Base-by-base conservation (phyloP, 2,888 invertebrate genomes). In the Oeneis ivallda region DNA sequence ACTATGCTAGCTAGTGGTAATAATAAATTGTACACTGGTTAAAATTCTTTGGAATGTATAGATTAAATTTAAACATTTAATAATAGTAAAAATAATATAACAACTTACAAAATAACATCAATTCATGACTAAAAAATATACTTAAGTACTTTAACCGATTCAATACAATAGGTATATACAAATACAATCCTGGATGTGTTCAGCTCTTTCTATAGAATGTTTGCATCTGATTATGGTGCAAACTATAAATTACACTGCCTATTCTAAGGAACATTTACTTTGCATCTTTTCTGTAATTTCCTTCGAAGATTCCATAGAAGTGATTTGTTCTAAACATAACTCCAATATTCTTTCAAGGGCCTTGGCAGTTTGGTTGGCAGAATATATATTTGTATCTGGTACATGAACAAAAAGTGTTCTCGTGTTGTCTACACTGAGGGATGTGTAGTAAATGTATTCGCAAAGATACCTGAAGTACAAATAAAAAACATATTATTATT, bases 391-490 rank as follows among this genome's bases (percentile, higher is more conserved):
- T 6, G 94, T 78, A 32, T 94, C 93, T 0, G 97, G 97, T 2
- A 97, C 96, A 81, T 97, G 97, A 17, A 97, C 92, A 81, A 97
- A 97, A 13, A 96, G 85, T 1, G 94, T 93, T 64, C 93, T 89
- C 0, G 83, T 79, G 63, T 87, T 86, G 85, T 95, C 92, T 26
- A 94, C 92, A 72, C 93, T 93, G 45, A 97, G 89, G 0, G 97
- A 97, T 32, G 94, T 93, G 87, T 95, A 97, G 87, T 94, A 97
- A 62, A 94, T 95, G 84, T 95, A 97, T 84, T 97, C 97, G 82
- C 97, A 97, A 3, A 97, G 87, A 81, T 94, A 97, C 83, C 96
- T 94, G 82, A 17, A 92, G 82, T 43, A 26, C 26, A 37, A 11
- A 13, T 10, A 34, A 6, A 58, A 43, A 45, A 7, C 5, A 41